Base-by-base conservation (phyloP, 2,113 vertebrate genomes). In the Cromileptes altivelis region DNA sequence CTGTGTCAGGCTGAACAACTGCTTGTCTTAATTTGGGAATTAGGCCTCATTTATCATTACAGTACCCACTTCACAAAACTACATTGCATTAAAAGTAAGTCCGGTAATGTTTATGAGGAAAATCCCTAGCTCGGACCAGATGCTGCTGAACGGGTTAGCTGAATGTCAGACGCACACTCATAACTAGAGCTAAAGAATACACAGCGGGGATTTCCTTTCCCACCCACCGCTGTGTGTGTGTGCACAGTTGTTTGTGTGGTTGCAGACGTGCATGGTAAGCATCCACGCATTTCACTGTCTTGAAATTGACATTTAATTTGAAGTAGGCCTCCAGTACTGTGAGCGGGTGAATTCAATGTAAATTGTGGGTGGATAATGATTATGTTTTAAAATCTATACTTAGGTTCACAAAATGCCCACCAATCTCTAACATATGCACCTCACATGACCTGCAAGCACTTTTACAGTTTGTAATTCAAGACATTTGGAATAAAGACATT, bases 161-260 rank as follows among this genome's bases (percentile, higher is more conserved):
- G 82, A 76, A 86, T 86, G 88, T 80, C 85, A 94, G 88, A 92
- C 70, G 78, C 77, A 86, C 65, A 93, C 81, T 91, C 89, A 87
- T 90, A 81, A 61, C 85, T 56, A 52, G 57, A 92, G 75, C 37
- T 72, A 21, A 75, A 82, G 60, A 56, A 60, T 8, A 70, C 33
- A 64, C 76, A 67, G 40, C 85, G 93, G 94, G 94, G 86, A 88
- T 90, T 94, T 93, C 89, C 91, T 90, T 57, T 86, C 80, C 47
- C 75, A 87, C 86, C 88, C 85, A 92, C 91, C 30, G 11, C 37
- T 84, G 1, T 84, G 30, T 52, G 3, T 85, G 15, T 56, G 17
- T 8, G 23, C 19, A 10, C 21, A 55, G 25, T 74, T 85, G 84
- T 89, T 60, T 86, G 58, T 86, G 83, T 87, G 88, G 68, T 58